These are phyloP conservation scores for Anodontia alba DNA, from an alignment of 2,888 invertebrate genomes.

Conservation along the genomic window DNA sequence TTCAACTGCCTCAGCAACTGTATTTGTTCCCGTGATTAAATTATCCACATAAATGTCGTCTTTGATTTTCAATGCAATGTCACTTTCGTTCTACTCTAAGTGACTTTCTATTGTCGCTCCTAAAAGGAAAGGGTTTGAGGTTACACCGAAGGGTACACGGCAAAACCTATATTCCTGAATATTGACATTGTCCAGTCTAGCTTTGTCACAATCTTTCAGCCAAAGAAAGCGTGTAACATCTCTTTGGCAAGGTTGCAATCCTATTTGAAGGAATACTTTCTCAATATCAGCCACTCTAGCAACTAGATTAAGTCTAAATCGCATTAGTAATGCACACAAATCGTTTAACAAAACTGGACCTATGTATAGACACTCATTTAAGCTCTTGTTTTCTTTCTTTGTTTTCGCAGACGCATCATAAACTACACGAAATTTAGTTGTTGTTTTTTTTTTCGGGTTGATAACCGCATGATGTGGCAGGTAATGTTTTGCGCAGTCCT, in stretches of 20 bases:
- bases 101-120: conserved; percentile 39
- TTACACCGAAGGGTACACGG: conserved; percentile 35
- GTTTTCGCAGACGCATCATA: conserved; percentile 35
- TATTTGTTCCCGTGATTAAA: conserved; percentile 29
- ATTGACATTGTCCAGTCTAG: not conserved
- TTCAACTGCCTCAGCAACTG: conserved; percentile 2
- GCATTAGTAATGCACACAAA: conserved; percentile 35
- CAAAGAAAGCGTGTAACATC: conserved; percentile 47
- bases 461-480: conserved; percentile 40
- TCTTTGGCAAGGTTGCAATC: conserved; percentile 32
- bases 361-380: no score
- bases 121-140: conserved; percentile 29
- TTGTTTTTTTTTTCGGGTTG: conserved; percentile 26
- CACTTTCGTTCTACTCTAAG: conserved; percentile 23
- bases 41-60: conserved; percentile 42
- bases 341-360: conserved; percentile 38
- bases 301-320: conserved; percentile 36
- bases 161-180: conserved; percentile 37
- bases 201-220: conserved; percentile 34
- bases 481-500: conserved; percentile 20
- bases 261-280: conserved; percentile 38
- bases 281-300: conserved; percentile 35
- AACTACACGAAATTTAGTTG: conserved; percentile 28
- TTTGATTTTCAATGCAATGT: conserved; percentile 21
- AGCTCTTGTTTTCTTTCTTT: conserved; percentile 22